Conservation (phyloP, 2,888 invertebrate species). For the Pterostichus niger region DNA sequence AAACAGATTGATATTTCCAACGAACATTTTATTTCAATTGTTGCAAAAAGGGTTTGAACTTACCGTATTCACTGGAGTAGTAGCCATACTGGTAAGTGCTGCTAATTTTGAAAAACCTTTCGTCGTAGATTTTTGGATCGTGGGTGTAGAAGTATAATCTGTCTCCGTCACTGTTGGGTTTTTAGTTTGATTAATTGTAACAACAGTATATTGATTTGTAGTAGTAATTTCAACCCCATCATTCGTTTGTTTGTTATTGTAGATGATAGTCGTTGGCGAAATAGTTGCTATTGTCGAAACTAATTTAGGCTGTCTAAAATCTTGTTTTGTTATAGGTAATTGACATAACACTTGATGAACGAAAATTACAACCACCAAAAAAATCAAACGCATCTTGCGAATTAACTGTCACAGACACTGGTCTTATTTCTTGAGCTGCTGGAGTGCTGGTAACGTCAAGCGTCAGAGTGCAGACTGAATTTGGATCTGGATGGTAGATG, state of each 20-base stretch:
- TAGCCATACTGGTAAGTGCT: conserved; percentile 19
- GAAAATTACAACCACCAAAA: conserved; percentile 35
- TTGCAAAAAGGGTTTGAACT: neutral
- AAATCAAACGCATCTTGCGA: conserved; percentile 35
- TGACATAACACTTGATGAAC: conserved; percentile 10
- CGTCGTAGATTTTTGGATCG: conserved; percentile 10
- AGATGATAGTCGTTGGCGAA: conserved; percentile 26
- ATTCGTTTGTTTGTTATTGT: conserved; percentile 26
- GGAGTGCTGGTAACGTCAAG: no score
- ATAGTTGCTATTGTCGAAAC: conserved; percentile 29
- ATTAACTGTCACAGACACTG: conserved; percentile 26
- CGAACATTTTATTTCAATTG: neutral
- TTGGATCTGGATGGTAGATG: no score
- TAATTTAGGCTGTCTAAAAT: conserved; percentile 33
- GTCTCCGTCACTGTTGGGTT: conserved; percentile 27
- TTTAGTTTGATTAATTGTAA: conserved; percentile 42
- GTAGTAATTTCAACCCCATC: conserved; percentile 26
- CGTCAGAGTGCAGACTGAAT: neutral
- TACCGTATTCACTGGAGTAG: conserved; percentile 39
- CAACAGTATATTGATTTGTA: conserved; percentile 39
- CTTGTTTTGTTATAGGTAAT: conserved; percentile 19
- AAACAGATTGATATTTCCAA: no score
- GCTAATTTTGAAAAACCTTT: conserved; percentile 34
- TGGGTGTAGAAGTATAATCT: conserved; percentile 13
- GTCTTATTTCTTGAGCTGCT: neutral